Base-by-base conservation (phyloP, 2,797 vertebrate genomes). In the Lagorchestes hirsutus region DNA sequence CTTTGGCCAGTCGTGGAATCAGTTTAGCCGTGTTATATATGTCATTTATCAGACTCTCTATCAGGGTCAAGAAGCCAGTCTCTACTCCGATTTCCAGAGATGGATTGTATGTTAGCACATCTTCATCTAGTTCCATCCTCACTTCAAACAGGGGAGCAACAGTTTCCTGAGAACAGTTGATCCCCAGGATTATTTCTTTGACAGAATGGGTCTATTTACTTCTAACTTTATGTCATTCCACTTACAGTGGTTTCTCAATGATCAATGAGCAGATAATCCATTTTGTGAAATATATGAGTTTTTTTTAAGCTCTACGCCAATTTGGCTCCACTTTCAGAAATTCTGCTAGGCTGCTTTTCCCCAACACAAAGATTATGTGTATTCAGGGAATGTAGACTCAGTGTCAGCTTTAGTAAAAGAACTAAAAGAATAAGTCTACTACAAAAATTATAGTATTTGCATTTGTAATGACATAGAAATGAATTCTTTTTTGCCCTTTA, bases 101-200 rank as follows among this genome's bases (percentile, higher is more conserved):
- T 0, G 99, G 99, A 0, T 0, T 93, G 96, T 97, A 99, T 55
- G 34, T 93, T 57, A 98, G 96, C 0, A 93, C 94, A 0, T 97
- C 96, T 0, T 98, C 96, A 0, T 92, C 12, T 93, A 99, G 95
- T 93, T 98, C 98, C 98, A 99, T 97, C 52, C 1, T 96, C 91
- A 99, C 96, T 97, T 99, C 98, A 0, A 99, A 98, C 91, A 99
- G 54, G 0, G 99, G 99, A 0, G 97, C 97, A 0, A 96, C 1
- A 0, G 16, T 3, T 3, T 95, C 98, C 99, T 99, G 97, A 0
- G 95, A 98, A 67, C 1, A n/a, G 56, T 5, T 2, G 2, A 0
- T 0, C 16, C 24, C 50, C 5, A 0, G 0, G 0, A 90, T 87
- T 87, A 87, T 87, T 87, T 87, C 22, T 87, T 46, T 27, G 24